These are phyloP conservation scores for Agrypnia vestita DNA, from an alignment of 1,140 invertebrate genomes.

Conservation along the genomic window DNA sequence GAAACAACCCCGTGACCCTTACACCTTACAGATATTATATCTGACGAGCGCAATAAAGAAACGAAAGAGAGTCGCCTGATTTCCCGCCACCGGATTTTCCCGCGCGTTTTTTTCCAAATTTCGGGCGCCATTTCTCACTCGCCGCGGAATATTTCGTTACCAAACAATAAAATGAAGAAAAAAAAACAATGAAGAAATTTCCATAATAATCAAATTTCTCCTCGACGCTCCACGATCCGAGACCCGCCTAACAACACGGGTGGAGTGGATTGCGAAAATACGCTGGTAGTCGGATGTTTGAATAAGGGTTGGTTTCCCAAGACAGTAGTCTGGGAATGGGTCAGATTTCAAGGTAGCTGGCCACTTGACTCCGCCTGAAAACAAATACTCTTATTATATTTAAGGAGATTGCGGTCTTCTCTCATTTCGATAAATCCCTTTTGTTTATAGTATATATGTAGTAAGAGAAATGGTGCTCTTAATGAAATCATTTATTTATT, in stretches of 20 bases:
- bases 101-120: not conserved
- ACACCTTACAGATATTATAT: too few species aligned
- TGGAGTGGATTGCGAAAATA: not conserved
- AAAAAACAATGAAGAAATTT: conserved; percentile 25
- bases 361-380: not conserved
- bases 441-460: too few species aligned
- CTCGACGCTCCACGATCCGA: conserved; percentile 5
- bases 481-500: too few species aligned
- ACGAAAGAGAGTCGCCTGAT: not conserved
- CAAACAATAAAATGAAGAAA: conserved; percentile 29
- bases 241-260: conserved; percentile 1
- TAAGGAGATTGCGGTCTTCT: too few species aligned
- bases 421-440: too few species aligned
- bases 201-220: conserved; percentile 33
- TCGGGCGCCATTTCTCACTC: conserved; percentile 12
- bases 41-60: too few species aligned
- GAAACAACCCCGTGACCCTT: not conserved
- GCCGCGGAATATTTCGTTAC: conserved; percentile 5
- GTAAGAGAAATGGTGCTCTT: too few species aligned
- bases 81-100: not conserved
- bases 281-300: not conserved
- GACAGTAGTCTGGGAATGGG: not conserved
- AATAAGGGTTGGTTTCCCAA: not conserved
- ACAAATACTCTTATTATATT: not conserved
- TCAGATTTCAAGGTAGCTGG: not conserved